Evolutionary conservation across 2,888 invertebrate species (phyloP), one percentile per base, ranked within the genome.

Genomic region (Melolontha melolontha): DNA sequence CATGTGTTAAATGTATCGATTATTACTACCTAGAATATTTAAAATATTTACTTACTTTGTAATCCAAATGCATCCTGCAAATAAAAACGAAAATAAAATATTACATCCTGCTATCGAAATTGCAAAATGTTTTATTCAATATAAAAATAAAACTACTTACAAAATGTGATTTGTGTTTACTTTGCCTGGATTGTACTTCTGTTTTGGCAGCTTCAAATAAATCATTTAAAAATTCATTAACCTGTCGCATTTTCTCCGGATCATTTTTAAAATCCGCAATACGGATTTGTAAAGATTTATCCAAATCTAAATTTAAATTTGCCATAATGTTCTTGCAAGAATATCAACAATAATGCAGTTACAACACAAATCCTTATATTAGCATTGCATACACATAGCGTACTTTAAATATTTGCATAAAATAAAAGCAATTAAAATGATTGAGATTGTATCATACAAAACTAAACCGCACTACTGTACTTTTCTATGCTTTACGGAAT

Each of bases 191-290:
- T 63, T 81, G 81, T 2, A 79, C 82, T 72, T 83, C 82, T 47
- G 78, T 78, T 68, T 79, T 78, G 6, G 84, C 84, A 64, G 80
- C 81, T 64, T 82, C 82, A 55, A 82, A 77, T 44, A 84, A 68
- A 40, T 83, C 83, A 68, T 78, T 80, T 67, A 84, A 72, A 75
- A 84, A 83, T 42, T 81, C 80, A 69, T 82, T 81, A 11, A 84
- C 78, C 44, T 81, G 80, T 62, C 76, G 74, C 82, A 84, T 83
- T 74, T 80, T 81, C 44, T 83, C 81, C 8, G 81, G 81, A 72
- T 83, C 83, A 70, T 75, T 79, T 76, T 81, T 83, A 72, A 84
- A 84, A 62, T 81, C 79, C 14, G 76, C 75, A 71, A 83, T 80
- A 73, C 80, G 76, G 67, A 79, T 72, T 67, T 83, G 81, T 66